Percentiles rank a stretch among this genome's conserved stretches.
Conservation (phyloP, 1,140 invertebrate genomes). For the Akabosia matsudoensis region DNA sequence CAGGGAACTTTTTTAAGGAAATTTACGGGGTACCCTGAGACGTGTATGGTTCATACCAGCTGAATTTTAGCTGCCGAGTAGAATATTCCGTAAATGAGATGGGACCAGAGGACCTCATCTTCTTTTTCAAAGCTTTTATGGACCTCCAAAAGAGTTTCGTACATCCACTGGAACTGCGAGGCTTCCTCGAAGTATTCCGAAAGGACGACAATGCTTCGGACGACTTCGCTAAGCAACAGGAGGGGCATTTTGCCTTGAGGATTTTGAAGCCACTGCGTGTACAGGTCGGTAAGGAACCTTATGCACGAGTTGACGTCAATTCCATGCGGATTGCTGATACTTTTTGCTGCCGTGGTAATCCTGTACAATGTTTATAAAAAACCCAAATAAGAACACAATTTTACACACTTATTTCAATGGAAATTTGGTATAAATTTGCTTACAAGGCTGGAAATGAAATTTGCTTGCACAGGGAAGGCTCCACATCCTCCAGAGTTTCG, state of each 20-base stretch:
- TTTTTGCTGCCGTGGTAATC: slow-evolving; percentile 14
- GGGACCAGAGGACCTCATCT: slow-evolving; percentile 42
- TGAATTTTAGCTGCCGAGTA: slow-evolving; percentile 41
- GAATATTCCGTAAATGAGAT: slow-evolving; percentile 44
- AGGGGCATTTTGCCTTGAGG: slow-evolving; percentile 45
- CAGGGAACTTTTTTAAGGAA: too few relatives aligned
- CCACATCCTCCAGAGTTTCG: slow-evolving; percentile 18
- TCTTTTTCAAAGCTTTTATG: slow-evolving; percentile 45
- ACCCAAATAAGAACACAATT: too few relatives aligned
- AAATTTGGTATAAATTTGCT: neutral
- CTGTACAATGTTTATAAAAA: slow-evolving; percentile 25
- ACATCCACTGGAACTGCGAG: slow-evolving; percentile 40
- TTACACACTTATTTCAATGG: too few relatives aligned
- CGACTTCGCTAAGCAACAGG: slow-evolving; percentile 38
- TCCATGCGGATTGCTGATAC: slow-evolving; percentile 30
- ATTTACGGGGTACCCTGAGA: neutral
- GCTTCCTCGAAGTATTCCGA: slow-evolving; percentile 45
- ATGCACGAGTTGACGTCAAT: slow-evolving; percentile 44
- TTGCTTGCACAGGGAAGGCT: slow-evolving; percentile 34
- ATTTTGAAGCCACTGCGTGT: slow-evolving; percentile 44
- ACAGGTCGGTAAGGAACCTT: slow-evolving; percentile 43
- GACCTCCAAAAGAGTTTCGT: slow-evolving; percentile 41
- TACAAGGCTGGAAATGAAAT: slow-evolving; percentile 33
- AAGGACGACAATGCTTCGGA: slow-evolving; percentile 38
- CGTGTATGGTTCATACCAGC: slow-evolving; percentile 24